A percentile compares a stretch with the other conserved stretches of the same genome.
These are phyloP conservation scores for Agonopterix arenella DNA, from an alignment of 2,888 invertebrate genomes.

Conservation along the genomic window DNA sequence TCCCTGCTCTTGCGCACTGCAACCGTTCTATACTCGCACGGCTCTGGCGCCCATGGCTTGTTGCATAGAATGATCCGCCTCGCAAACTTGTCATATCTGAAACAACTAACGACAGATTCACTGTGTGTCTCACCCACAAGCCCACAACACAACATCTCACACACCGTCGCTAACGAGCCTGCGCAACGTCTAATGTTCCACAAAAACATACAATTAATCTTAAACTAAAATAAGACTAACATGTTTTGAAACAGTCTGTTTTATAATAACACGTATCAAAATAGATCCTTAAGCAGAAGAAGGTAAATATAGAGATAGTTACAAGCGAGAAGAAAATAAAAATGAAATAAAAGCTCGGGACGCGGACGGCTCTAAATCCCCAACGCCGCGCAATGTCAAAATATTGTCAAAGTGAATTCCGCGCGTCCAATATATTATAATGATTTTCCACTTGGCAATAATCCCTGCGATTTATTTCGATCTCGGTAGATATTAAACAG, in stretches of 20 bases:
- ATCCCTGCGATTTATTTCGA: conserved; percentile 75
- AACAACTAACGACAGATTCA: background rate
- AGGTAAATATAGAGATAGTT: conserved; percentile 36
- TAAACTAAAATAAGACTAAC: conserved; percentile 4
- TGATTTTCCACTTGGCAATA: conserved; percentile 74
- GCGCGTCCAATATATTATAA: conserved; percentile 72
- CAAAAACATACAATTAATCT: conserved; percentile 7
- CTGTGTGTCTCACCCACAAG: background rate
- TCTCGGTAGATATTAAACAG: conserved; percentile 68
- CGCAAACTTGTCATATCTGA: conserved; percentile 5
- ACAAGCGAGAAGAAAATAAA: conserved; percentile 39
- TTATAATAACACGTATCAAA: conserved; percentile 24
- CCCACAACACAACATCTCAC: background rate
- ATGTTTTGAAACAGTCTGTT: conserved; percentile 13
- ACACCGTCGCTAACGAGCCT: too few relatives aligned
- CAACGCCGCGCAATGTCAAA: conserved; percentile 69
- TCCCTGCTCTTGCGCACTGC: background rate
- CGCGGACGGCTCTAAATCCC: conserved; percentile 52
- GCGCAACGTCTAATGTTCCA: background rate
- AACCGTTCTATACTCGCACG: background rate
- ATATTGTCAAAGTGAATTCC: conserved; percentile 76
- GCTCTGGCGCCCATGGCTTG: background rate
- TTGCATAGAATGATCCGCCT: conserved; percentile 6
- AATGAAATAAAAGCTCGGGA: conserved; percentile 41
- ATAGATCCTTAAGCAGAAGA: conserved; percentile 45